Base-by-base conservation (phyloP, 2,113 vertebrate species). In the Ahaetulla prasina region DNA sequence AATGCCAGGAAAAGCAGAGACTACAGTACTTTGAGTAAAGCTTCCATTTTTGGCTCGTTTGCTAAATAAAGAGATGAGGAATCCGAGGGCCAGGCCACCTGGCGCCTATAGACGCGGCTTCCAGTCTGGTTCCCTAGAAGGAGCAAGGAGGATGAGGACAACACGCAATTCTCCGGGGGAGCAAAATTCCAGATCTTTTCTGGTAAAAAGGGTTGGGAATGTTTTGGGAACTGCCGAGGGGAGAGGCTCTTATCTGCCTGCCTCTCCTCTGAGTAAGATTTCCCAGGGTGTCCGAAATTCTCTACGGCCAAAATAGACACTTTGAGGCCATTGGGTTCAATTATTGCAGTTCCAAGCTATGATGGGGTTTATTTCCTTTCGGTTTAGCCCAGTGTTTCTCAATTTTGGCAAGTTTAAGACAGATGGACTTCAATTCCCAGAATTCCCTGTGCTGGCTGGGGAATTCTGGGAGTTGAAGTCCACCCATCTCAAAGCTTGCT, bases 1-100 rank as follows among this genome's bases (percentile, higher is more conserved):
- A 43, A 57, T 30, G 90, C n/a, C 43, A n/a, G n/a, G 47, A 47
- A n/a, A 60, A 0, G 2, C 0, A 20, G 23, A 47, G 74, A 47
- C 87, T 74, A 8, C 52, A 9, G 8, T 60, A 3, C 55, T 2
- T 86, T 5, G 9, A 49, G 2, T 4, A n/a, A 49, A 8, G 18
- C 3, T 8, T 87, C 20, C 25, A 9, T 85, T 43, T 30, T 2
- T 89, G 0, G 22, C 87, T 30, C 1, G 3, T 23, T 0, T 0
- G 18, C 35, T 85, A 14, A 85, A 54, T 0, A 18, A 39, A 30
- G 52, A 10, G 3, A 1, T 4, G 14, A 45, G 4, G 23, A 16
- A 45, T 80, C 30, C 4, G 43, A 18, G 23, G 9, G 8, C 20
- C 9, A 85, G 63, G 18, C 16, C 30, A 50, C 2, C 0, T 8